Conservation (phyloP, 2,888 invertebrate genomes). For the Acleris sparsana region DNA sequence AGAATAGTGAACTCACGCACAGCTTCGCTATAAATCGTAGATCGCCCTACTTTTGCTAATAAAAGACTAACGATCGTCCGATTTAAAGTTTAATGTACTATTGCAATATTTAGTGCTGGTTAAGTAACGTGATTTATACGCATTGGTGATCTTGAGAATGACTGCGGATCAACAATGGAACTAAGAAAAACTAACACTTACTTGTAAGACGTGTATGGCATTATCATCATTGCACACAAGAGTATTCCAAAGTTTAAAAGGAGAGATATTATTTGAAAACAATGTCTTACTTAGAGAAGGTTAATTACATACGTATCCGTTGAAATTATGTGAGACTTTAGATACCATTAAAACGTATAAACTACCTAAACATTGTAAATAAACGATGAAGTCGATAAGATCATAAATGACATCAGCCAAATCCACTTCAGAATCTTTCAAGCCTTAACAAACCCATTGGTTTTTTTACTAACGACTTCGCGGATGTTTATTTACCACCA, state of each 20-base stretch:
- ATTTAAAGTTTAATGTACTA: conserved; percentile 30
- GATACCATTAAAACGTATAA: no score
- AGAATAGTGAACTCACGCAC: conserved; percentile 66
- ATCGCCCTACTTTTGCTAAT: conserved; percentile 67
- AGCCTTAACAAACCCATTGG: not conserved
- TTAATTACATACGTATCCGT: no score
- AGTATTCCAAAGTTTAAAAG: no score
- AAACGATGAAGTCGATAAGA: not conserved
- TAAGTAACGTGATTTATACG: conserved; percentile 26
- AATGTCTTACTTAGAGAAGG: no score
- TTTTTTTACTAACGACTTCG: conserved; percentile 24
- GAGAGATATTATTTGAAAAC: no score
- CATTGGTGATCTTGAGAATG: conserved; percentile 7
- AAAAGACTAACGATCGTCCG: conserved; percentile 51
- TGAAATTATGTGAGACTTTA: no score
- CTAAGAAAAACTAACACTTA: not conserved
- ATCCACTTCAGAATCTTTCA: not conserved
- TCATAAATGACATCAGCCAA: not conserved
- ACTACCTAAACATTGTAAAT: not conserved
- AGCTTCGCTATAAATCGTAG: conserved; percentile 63
- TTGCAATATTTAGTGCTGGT: conserved; percentile 20
- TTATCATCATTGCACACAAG: no score
- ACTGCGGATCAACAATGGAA: conserved; percentile 6
- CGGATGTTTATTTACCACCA: conserved; percentile 22
- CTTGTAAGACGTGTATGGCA: not conserved